Evolutionary conservation across 2,888 invertebrate genomes (phyloP).

Genomic region (Diarsia rubi): DNA sequence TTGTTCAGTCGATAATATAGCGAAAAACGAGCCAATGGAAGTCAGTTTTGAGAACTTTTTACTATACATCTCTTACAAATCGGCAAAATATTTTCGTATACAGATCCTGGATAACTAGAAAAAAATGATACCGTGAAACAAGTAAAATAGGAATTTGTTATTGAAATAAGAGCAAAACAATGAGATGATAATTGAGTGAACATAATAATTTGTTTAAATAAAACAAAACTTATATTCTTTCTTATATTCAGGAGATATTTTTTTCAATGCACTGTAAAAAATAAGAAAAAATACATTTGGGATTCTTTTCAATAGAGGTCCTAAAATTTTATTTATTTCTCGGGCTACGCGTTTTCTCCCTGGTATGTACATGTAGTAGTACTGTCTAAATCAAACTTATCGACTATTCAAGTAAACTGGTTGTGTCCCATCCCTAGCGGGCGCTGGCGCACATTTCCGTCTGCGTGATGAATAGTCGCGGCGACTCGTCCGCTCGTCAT

Average conservation of each 20-base stretch:
- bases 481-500: slow-evolving; percentile 64
- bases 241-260: too few relatives aligned
- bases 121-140: neutral
- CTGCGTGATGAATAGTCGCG: slow-evolving; percentile 69
- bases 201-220: too few relatives aligned
- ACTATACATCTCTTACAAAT: neutral
- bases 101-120: neutral
- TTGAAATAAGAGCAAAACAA: too few relatives aligned
- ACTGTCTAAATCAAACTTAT: slow-evolving; percentile 6
- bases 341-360: neutral
- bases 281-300: neutral
- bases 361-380: neutral
- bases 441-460: slow-evolving; percentile 69
- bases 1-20: neutral
- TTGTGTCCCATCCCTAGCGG: slow-evolving; percentile 45
- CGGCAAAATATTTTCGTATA: neutral
- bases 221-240: too few relatives aligned
- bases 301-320: neutral
- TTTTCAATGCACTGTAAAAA: too few relatives aligned
- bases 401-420: neutral
- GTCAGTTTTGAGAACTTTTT: neutral
- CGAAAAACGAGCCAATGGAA: neutral
- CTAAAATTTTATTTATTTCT: neutral
- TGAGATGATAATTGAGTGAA: too few relatives aligned
- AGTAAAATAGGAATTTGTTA: neutral